A percentile compares a stretch with the other conserved stretches of the same genome.
phyloP scores from a whole-genome alignment of 2,797 vertebrate species.

The Poeciliopsis gracilis region DNA sequence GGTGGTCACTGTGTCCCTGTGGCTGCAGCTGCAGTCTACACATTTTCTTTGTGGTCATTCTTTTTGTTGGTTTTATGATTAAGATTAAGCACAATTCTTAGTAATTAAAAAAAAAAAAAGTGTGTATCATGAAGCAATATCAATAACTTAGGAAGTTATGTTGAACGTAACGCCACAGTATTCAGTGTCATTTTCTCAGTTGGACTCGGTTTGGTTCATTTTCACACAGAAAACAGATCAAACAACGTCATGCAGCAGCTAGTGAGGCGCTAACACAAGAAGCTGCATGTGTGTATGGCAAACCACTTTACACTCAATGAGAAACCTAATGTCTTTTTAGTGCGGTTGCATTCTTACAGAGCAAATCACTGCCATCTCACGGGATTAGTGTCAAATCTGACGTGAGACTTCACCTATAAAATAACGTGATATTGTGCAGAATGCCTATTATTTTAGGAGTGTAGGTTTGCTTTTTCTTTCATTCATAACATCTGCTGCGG shows the following conservation, averaged over 20 bases:
- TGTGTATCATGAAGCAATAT: conserved; percentile 6
- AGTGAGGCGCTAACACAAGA: background rate
- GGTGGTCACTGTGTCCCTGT: conserved; percentile 23
- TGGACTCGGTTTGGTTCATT: background rate
- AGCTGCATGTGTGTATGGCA: background rate
- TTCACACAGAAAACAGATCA: background rate
- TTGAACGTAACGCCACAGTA: background rate
- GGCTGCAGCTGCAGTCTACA: conserved; percentile 19
- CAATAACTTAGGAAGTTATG: background rate
- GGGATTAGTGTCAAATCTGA: conserved; percentile 27
- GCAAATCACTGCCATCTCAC: conserved; percentile 56
- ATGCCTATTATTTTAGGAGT: conserved; percentile 41
- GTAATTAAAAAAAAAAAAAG: background rate
- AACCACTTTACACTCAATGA: background rate
- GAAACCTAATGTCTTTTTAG: background rate
- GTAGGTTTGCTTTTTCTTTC: conserved; percentile 19
- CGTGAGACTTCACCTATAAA: conserved; percentile 49
- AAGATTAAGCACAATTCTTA: background rate
- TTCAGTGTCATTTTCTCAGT: background rate
- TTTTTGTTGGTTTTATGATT: conserved; percentile 11
- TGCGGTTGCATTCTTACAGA: conserved; percentile 52
- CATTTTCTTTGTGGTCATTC: conserved; percentile 1
- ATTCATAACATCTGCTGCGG: conserved; percentile 40
- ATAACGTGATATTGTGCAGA: conserved; percentile 57
- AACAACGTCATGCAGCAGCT: background rate